Percentiles rank a stretch among this genome's conserved stretches.
Evolutionary conservation across 1,140 invertebrate species (phyloP).

Genomic region (Leptopilina clavipes): DNA sequence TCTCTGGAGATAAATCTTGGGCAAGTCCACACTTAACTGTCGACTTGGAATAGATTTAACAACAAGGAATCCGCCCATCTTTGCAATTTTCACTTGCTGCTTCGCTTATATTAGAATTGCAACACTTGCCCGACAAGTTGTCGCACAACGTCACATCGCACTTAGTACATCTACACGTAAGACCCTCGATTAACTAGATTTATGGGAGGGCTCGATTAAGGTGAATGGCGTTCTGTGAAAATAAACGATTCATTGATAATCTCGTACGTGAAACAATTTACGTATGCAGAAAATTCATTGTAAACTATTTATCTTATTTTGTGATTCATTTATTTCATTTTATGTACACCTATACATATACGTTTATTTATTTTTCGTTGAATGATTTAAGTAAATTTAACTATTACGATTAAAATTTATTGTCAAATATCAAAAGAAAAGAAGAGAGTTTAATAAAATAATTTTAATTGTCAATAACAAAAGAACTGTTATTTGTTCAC

Average conservation of each 20-base stretch:
- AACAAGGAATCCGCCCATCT: constrained; percentile 1
- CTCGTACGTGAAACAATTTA: neutral
- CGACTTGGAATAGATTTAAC: constrained; percentile 53
- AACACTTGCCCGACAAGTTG: constrained; percentile 27
- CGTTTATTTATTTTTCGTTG: too few relatives aligned
- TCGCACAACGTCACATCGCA: constrained; percentile 10
- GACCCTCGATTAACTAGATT: constrained; percentile 28
- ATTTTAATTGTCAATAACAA: too few relatives aligned
- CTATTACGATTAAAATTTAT: too few relatives aligned
- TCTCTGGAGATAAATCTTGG: constrained; percentile 63
- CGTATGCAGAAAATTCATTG: neutral
- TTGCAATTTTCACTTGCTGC: constrained; percentile 28
- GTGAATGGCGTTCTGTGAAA: neutral
- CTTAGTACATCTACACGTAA: neutral
- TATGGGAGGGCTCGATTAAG: constrained; percentile 25
- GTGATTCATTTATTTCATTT: too few relatives aligned
- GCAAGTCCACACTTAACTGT: constrained; percentile 58
- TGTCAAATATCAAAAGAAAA: too few relatives aligned
- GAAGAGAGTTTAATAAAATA: too few relatives aligned
- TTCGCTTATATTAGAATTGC: constrained; percentile 26
- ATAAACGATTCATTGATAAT: constrained; percentile 16
- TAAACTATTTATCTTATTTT: neutral
- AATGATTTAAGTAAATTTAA: too few relatives aligned
- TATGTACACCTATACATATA: too few relatives aligned
- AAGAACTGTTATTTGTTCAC: too few relatives aligned